phyloP scores from a whole-genome alignment of 2,113 vertebrate genomes.

The Rana temporaria region DNA sequence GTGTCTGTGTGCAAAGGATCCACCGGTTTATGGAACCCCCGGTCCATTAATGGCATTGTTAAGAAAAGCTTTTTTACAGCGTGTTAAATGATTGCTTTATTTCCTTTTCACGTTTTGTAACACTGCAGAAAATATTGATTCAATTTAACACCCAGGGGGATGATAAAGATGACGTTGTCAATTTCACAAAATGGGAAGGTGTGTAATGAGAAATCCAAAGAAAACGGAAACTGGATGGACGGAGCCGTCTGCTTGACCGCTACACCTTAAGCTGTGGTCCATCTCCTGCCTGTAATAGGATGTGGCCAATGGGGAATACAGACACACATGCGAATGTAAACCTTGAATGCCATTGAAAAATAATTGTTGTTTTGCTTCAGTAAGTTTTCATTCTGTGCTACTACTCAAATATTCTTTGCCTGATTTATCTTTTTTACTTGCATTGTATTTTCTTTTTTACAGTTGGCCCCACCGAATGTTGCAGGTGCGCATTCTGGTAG shows the following conservation, averaged over 20 bases:
- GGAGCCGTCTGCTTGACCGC: constrained; percentile 31
- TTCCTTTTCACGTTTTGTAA: constrained; percentile 16
- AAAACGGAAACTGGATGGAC: constrained; percentile 25
- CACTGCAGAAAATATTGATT: constrained; percentile 36
- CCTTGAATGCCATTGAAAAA: not conserved
- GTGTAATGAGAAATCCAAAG: constrained; percentile 34
- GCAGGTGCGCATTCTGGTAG: too few species aligned
- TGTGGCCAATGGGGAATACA: constrained; percentile 2
- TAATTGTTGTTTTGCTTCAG: too few species aligned
- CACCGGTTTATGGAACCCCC: not conserved
- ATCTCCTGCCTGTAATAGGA: constrained; percentile 2
- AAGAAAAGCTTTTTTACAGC: constrained; percentile 43
- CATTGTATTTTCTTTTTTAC: too few species aligned
- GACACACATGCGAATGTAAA: not conserved
- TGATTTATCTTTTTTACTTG: too few species aligned
- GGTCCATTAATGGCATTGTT: constrained; percentile 36
- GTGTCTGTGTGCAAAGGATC: constrained; percentile 5
- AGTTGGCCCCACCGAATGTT: too few species aligned
- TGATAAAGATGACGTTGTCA: constrained; percentile 43
- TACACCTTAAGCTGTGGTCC: constrained; percentile 37
- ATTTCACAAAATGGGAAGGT: not conserved
- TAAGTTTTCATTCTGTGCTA: too few species aligned
- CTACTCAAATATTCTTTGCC: too few species aligned
- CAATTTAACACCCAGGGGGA: not conserved
- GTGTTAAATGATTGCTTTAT: constrained; percentile 56